Base-by-base conservation (phyloP, 1,140 invertebrate genomes). In the Anagrus nilaparvatae region DNA sequence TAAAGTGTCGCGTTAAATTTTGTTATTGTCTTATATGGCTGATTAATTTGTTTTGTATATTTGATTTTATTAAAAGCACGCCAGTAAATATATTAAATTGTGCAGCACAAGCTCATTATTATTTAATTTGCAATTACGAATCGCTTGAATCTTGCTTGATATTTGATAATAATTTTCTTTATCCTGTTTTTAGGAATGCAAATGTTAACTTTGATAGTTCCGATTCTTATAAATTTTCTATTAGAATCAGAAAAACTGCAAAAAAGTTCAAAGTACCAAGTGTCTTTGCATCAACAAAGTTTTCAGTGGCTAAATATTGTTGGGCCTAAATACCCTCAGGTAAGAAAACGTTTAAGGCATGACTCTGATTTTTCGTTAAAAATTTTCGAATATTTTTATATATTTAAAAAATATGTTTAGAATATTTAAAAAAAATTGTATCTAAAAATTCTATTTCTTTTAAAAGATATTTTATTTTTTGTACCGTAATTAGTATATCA, bases 281-380 rank as follows among this genome's bases (percentile, higher is more conserved):
- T 75, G 16, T 69, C 73, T 37, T 70, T 96, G 13, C 90, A 95
- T 65, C 87, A 94, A 44, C 78, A 85, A 53, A 84, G 86, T 47
- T 73, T 95, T 46, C 78, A 89, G 50, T 85, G 83, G 76, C 72
- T 97, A 10, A 90, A 87, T 64, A 84, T 84, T 60, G 84, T 95
- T 56, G 92, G 90, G 21, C 87, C 89, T 3, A 85, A 86, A 60
- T 87, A 91, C 71, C 87, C 87, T 45, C 81, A 87, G 72, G 83
- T 84, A 71, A 50, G 38, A 39, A 32, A n/a, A 12, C n/a, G n/a
- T n/a, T n/a, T n/a, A n/a, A n/a, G n/a, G n/a, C n/a, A n/a, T n/a
- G n/a, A n/a, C n/a, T n/a, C n/a, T n/a, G n/a, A n/a, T n/a, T n/a
- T n/a, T n/a, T n/a, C n/a, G n/a, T n/a, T n/a, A n/a, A n/a, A n/a